These are phyloP conservation scores for Pangasianodon hypophthalmus DNA, from an alignment of 2,113 vertebrate genomes.

Conservation along the genomic window DNA sequence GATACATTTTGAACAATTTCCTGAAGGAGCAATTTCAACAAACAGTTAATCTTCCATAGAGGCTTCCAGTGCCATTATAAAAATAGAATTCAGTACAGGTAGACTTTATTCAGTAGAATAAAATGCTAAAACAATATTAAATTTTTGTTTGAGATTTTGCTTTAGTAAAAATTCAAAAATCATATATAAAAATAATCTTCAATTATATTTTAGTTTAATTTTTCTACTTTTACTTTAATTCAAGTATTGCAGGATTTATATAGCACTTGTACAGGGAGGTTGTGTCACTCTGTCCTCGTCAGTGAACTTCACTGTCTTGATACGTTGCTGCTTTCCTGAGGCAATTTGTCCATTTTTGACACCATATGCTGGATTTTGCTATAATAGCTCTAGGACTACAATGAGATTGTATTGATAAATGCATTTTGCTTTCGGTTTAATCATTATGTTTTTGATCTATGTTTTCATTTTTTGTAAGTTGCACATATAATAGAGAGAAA, in stretches of 20 bases:
- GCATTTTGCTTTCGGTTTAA: neutral
- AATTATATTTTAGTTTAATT: neutral
- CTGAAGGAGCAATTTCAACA: neutral
- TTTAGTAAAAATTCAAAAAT: neutral
- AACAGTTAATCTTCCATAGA: neutral
- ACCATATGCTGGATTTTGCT: neutral
- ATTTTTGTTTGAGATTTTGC: neutral
- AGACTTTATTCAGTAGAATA: neutral
- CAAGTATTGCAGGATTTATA: neutral
- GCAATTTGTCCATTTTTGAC: neutral
- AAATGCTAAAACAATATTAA: neutral
- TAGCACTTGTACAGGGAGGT: neutral
- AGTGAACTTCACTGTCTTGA: neutral
- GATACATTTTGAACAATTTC: constrained; percentile 1
- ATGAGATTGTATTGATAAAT: neutral
- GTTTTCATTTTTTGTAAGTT: neutral
- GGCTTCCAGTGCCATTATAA: neutral
- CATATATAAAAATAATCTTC: neutral
- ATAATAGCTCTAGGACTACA: neutral
- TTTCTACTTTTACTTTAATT: neutral
- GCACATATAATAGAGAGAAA: neutral
- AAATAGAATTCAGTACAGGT: neutral
- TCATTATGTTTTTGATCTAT: neutral
- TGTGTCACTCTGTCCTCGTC: neutral
- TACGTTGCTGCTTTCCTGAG: constrained; percentile 8